Percentiles rank a stretch among this genome's conserved stretches.
These are phyloP conservation scores for Parambassis ranga DNA, from an alignment of 2,797 vertebrate species.

Conservation along the genomic window DNA sequence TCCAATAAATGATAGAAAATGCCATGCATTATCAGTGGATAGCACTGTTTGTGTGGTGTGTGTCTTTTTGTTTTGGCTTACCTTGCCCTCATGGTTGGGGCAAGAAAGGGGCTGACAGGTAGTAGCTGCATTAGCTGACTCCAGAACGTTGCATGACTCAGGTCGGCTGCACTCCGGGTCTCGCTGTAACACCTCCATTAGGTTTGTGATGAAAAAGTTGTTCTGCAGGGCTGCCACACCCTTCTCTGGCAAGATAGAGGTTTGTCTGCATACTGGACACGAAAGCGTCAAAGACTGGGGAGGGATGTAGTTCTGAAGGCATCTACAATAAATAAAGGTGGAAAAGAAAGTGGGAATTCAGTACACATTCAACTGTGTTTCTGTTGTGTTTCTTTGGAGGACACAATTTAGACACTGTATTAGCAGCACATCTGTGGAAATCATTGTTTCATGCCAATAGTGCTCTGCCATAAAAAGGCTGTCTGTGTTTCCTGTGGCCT, in stretches of 20 bases:
- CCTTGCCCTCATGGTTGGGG: conserved; percentile 97
- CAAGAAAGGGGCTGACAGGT: conserved; percentile 90
- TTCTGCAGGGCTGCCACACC: conserved; percentile 93
- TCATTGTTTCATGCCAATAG: conserved; percentile 10
- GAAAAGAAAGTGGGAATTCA: no score
- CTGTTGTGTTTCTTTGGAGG: no score
- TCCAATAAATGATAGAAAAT: neutral
- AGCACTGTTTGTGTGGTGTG: no score
- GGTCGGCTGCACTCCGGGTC: conserved; percentile 84
- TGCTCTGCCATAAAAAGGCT: conserved; percentile 13
- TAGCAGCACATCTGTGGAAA: conserved; percentile 29
- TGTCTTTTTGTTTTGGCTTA: conserved; percentile 39
- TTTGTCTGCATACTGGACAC: conserved; percentile 95
- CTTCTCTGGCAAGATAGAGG: conserved; percentile 93
- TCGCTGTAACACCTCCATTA: conserved; percentile 94
- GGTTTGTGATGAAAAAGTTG: conserved; percentile 97
- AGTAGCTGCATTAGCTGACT: conserved; percentile 84
- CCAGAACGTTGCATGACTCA: conserved; percentile 79
- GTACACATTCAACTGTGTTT: no score
- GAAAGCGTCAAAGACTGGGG: conserved; percentile 94
- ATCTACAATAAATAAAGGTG: conserved; percentile 75
- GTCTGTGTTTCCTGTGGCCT: conserved; percentile 16
- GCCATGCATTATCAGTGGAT: neutral
- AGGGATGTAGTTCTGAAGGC: conserved; percentile 96
- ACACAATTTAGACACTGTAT: conserved; percentile 8